Percentiles rank a stretch among this genome's conserved stretches.
Conservation (phyloP, 37 sponge, comb jelly and placozoan species). For the Sycon ciliatum region DNA sequence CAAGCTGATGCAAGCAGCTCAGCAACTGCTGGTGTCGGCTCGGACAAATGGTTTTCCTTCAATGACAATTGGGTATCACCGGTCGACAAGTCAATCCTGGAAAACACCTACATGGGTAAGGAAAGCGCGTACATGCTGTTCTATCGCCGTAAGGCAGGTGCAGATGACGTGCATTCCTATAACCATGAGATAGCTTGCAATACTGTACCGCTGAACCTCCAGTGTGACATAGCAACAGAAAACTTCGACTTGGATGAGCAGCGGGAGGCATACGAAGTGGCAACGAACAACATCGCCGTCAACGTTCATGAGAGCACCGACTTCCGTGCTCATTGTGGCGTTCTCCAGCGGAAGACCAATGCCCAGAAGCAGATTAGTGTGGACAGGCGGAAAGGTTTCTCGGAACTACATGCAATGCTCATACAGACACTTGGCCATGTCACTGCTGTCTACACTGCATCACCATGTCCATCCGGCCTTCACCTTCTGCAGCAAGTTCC, state of each 20-base stretch:
- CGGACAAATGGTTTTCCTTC: conserved; percentile 71
- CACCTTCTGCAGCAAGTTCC: conserved; percentile 10
- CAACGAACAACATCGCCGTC: not conserved
- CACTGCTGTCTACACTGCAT: not conserved
- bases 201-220: no score
- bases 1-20: not conserved
- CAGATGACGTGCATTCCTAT: not conserved
- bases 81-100: conserved; percentile 24
- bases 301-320: not conserved
- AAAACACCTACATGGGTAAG: conserved; percentile 66
- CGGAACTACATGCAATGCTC: not conserved
- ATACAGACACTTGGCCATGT: not conserved
- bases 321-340: no score
- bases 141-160: conserved; percentile 43
- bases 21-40: not conserved
- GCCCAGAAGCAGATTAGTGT: not conserved
- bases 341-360: no score
- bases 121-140: conserved; percentile 87
- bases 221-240: conserved; percentile 2
- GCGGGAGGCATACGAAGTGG: conserved; percentile 14
- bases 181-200: not conserved
- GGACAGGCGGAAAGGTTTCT: not conserved
- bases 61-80: conserved; percentile 59
- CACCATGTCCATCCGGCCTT: not conserved
- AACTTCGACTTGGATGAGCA: not conserved